These are phyloP conservation scores for Melitaea cinxia DNA, from an alignment of 1,140 invertebrate species.

Conservation along the genomic window DNA sequence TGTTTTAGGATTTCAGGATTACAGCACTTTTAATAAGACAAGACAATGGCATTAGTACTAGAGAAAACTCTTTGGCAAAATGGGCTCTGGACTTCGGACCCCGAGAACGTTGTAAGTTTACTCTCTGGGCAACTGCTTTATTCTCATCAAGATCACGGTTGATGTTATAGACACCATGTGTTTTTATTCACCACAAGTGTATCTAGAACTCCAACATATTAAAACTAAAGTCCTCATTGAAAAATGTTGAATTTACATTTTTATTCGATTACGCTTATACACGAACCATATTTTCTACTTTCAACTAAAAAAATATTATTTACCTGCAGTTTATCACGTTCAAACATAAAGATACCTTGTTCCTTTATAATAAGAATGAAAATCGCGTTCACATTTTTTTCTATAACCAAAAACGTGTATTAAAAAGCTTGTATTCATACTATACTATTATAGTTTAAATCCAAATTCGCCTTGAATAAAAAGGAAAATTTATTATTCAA, in stretches of 20 bases:
- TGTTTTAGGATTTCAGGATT: no score
- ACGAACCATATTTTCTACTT: conserved; percentile 1
- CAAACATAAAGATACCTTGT: neutral
- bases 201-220: no score
- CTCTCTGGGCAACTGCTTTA: no score
- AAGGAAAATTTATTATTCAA: neutral
- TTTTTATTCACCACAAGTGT: no score
- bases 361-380: neutral
- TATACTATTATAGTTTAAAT: conserved; percentile 3
- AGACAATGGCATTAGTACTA: no score
- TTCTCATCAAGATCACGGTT: no score
- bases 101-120: no score
- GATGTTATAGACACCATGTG: no score
- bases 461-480: neutral
- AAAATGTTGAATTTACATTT: conserved; percentile 2
- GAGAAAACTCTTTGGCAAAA: no score
- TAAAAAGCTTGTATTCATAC: conserved; percentile 1
- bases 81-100: no score
- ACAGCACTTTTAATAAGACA: no score
- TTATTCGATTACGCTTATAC: neutral
- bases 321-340: neutral
- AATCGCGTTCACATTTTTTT: neutral
- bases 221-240: neutral
- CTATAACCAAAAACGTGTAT: neutral
- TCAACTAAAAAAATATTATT: conserved; percentile 6